These are phyloP conservation scores for Myotis yumanensis DNA, from an alignment of 2,113 vertebrate species.

Conservation along the genomic window DNA sequence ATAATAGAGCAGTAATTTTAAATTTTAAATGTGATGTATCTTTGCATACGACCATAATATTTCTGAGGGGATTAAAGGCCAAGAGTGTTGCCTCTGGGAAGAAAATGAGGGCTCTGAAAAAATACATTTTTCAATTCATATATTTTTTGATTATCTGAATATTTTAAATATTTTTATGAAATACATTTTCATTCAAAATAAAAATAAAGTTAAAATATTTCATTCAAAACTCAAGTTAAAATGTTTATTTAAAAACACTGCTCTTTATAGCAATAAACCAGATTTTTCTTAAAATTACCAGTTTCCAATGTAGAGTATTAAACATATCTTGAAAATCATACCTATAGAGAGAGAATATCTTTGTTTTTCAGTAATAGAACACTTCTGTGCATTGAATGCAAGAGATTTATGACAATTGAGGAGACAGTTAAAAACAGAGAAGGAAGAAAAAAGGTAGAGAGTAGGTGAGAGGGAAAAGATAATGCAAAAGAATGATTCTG, in stretches of 20 bases:
- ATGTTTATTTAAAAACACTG: background rate
- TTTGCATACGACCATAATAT: background rate
- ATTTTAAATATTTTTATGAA: background rate
- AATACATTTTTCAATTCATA: background rate
- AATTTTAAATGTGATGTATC: background rate
- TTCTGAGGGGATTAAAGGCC: background rate
- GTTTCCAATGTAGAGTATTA: background rate
- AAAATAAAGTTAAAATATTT: constrained; percentile 21
- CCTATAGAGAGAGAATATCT: background rate
- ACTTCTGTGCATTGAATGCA: background rate
- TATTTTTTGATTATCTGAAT: background rate
- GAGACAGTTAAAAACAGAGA: background rate
- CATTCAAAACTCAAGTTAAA: background rate
- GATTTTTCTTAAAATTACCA: background rate
- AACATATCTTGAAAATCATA: background rate
- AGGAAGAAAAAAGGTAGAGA: background rate
- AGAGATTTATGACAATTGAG: background rate
- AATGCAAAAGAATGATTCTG: background rate
- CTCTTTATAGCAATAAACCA: background rate
- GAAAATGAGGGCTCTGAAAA: background rate
- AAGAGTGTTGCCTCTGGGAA: background rate
- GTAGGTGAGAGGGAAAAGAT: background rate
- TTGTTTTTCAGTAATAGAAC: background rate
- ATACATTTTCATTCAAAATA: background rate
- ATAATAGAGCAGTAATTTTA: background rate